Evolutionary conservation across 2,797 vertebrate species (phyloP).

Genomic region (Steatocranus sp.): DNA sequence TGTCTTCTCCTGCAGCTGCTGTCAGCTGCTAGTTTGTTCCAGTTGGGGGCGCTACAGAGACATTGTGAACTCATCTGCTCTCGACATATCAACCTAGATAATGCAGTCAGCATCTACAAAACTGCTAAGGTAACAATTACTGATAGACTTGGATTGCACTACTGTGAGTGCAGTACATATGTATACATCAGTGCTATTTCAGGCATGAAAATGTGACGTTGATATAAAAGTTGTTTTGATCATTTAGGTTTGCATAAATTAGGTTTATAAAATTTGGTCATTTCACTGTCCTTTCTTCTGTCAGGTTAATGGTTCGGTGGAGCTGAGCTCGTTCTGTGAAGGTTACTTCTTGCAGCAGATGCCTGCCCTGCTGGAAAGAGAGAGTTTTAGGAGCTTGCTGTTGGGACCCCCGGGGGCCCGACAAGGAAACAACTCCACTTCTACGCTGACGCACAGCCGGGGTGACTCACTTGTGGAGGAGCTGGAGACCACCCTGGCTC

Average conservation of each 20-base stretch:
- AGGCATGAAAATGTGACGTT: background rate
- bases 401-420: constrained; percentile 78
- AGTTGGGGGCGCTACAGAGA: constrained; percentile 86
- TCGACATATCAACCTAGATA: constrained; percentile 83
- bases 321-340: constrained; percentile 87
- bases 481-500: constrained; percentile 83
- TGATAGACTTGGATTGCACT: background rate
- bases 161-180: background rate
- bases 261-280: background rate
- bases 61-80: constrained; percentile 94
- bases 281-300: background rate
- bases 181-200: background rate
- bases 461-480: constrained; percentile 84
- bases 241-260: background rate
- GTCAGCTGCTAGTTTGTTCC: constrained; percentile 89
- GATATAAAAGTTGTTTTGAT: background rate
- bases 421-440: constrained; percentile 69
- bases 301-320: constrained; percentile 83
- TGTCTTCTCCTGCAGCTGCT: constrained; percentile 75
- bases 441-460: constrained; percentile 50
- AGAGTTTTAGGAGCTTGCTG: constrained; percentile 85
- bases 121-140: constrained; percentile 85
- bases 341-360: constrained; percentile 96
- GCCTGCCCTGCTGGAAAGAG: constrained; percentile 86
- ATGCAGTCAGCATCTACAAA: constrained; percentile 88